A percentile compares a stretch with the other conserved stretches of the same genome.
These are phyloP conservation scores for Paratrypauchen microcephalus DNA, from an alignment of 2,797 vertebrate species.

Conservation along the genomic window DNA sequence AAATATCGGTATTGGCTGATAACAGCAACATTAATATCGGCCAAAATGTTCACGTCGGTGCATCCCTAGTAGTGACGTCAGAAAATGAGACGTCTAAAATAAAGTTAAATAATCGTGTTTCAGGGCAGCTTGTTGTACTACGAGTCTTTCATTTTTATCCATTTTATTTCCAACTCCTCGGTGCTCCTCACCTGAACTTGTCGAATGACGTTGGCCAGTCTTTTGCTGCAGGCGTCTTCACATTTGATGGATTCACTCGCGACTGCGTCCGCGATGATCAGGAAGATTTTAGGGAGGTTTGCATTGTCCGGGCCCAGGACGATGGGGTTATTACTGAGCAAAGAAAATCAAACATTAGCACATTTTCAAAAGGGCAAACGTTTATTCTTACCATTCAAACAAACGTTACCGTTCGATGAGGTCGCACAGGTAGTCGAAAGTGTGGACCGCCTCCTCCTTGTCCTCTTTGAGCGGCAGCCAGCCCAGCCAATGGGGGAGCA, in stretches of 20 bases:
- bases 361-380: background rate
- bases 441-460: slow-evolving; percentile 97
- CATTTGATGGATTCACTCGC: slow-evolving; percentile 92
- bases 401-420: slow-evolving; percentile 90
- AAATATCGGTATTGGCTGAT: too few species aligned
- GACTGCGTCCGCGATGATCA: slow-evolving; percentile 95
- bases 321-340: slow-evolving; percentile 90
- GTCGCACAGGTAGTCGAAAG: slow-evolving; percentile 94
- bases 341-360: background rate
- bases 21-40: too few species aligned
- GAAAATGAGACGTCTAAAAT: too few species aligned
- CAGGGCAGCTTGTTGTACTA: too few species aligned
- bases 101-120: too few species aligned
- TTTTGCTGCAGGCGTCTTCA: slow-evolving; percentile 92
- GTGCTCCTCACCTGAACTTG: background rate
- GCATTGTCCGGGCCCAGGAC: slow-evolving; percentile 95
- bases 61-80: too few species aligned
- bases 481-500: slow-evolving; percentile 96
- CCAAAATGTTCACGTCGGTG: too few species aligned
- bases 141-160: too few species aligned
- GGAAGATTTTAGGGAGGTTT: slow-evolving; percentile 95
- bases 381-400: too few species aligned
- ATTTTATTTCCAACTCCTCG: too few species aligned
- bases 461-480: slow-evolving; percentile 99
- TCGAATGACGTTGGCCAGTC: slow-evolving; percentile 93